Conservation (phyloP, 2,888 invertebrate genomes). For the Ariolimax columbianus region DNA sequence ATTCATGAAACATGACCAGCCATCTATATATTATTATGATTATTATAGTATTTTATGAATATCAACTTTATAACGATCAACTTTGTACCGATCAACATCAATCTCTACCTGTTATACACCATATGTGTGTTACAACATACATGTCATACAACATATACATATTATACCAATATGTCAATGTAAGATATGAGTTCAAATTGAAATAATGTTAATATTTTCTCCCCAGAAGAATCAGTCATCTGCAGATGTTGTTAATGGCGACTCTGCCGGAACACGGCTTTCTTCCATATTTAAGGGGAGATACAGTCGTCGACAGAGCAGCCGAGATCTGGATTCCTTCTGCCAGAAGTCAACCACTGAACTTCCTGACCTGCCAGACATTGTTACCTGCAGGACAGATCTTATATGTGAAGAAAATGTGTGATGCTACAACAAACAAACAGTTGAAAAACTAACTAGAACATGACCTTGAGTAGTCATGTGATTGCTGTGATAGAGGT, state of each 20-base stretch:
- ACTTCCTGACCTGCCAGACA: constrained; percentile 34
- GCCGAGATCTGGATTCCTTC: constrained; percentile 27
- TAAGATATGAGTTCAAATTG: neutral
- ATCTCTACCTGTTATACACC: no score
- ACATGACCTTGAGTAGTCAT: neutral
- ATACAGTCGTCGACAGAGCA: constrained; percentile 32
- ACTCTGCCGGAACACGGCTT: constrained; percentile 18
- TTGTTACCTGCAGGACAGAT: constrained; percentile 40
- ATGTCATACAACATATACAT: neutral
- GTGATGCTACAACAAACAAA: neutral
- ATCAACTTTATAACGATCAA: no score
- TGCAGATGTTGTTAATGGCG: constrained; percentile 6
- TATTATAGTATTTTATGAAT: no score
- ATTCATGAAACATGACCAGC: no score
- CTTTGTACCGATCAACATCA: no score
- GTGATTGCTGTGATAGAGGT: neutral
- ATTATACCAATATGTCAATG: neutral
- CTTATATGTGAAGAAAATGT: constrained; percentile 45
- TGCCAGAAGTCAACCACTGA: constrained; percentile 29
- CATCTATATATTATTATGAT: no score
- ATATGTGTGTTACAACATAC: neutral
- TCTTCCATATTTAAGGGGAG: constrained; percentile 42
- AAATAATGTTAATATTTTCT: neutral
- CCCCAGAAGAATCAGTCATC: constrained; percentile 21
- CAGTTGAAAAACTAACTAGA: neutral